Conservation (phyloP, 1,140 invertebrate species). For the Euura saliciscinereae region DNA sequence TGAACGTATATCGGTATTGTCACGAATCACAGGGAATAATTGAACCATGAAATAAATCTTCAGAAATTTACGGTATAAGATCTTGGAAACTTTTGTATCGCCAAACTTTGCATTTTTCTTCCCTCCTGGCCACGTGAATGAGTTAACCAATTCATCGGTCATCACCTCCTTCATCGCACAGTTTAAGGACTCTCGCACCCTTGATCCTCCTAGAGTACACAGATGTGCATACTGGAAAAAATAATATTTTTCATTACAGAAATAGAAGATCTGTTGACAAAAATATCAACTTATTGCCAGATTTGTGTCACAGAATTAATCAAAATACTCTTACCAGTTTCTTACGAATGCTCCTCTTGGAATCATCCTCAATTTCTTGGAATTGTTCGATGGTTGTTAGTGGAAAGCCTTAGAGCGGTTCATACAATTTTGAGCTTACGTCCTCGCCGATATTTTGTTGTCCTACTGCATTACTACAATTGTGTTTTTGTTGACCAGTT, state of each 20-base stretch:
- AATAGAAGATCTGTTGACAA: neutral
- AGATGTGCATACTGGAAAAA: constrained; percentile 1
- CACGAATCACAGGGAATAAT: neutral
- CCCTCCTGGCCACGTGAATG: no score
- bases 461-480: no score
- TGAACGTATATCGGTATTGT: neutral
- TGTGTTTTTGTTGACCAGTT: no score
- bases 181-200: constrained; percentile 11
- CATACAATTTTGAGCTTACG: no score
- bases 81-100: constrained; percentile 13
- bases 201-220: constrained; percentile 1
- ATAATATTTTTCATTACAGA: neutral
- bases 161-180: constrained; percentile 5
- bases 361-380: no score
- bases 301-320: neutral
- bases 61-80: neutral
- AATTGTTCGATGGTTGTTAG: no score
- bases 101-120: constrained; percentile 15
- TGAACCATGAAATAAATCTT: neutral
- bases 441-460: no score
- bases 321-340: constrained; percentile 3
- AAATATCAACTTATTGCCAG: neutral
- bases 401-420: no score
- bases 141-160: constrained; percentile 6
- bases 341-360: neutral